These are phyloP conservation scores for Cassiopea andromeda DNA, from an alignment of 30 jellyfish, hydroid and myxozoan genomes.

Conservation along the genomic window DNA sequence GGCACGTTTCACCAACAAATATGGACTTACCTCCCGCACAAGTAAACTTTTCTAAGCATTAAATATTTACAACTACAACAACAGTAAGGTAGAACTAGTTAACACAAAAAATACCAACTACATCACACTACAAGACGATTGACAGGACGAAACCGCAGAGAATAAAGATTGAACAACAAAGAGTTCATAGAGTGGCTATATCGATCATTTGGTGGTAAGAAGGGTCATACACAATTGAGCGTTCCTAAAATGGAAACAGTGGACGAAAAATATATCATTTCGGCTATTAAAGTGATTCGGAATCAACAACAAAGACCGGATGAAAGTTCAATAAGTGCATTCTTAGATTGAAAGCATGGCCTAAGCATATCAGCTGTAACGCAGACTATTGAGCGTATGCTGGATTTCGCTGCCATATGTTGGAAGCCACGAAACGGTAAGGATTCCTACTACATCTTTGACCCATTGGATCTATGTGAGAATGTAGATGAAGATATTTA, in stretches of 20 bases:
- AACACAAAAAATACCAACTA: no score
- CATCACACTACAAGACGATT: no score
- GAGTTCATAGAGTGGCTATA: no score
- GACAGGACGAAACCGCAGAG: no score
- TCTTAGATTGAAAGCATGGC: slow-evolving; percentile 17
- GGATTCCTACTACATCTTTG: slow-evolving; percentile 42
- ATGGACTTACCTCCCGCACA: no score
- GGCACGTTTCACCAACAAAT: no score
- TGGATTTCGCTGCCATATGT: slow-evolving; percentile 34
- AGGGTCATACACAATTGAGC: no score
- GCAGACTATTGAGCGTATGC: slow-evolving; percentile 29
- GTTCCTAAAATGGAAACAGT: not conserved
- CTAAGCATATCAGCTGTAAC: slow-evolving; percentile 30
- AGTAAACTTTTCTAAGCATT: no score
- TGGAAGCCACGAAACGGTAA: slow-evolving; percentile 48
- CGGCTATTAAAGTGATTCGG: slow-evolving; percentile 20
- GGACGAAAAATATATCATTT: not conserved
- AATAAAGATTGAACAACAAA: no score
- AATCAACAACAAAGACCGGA: slow-evolving; percentile 35
- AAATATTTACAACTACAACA: no score
- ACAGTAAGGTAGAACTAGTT: no score
- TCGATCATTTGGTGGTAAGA: no score
- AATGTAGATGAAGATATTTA: slow-evolving; percentile 12
- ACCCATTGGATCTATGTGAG: slow-evolving; percentile 43
- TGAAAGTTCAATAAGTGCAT: slow-evolving; percentile 10